Evolutionary conservation across 2,797 vertebrate genomes (phyloP).

Genomic region (Gambelia wislizenii): DNA sequence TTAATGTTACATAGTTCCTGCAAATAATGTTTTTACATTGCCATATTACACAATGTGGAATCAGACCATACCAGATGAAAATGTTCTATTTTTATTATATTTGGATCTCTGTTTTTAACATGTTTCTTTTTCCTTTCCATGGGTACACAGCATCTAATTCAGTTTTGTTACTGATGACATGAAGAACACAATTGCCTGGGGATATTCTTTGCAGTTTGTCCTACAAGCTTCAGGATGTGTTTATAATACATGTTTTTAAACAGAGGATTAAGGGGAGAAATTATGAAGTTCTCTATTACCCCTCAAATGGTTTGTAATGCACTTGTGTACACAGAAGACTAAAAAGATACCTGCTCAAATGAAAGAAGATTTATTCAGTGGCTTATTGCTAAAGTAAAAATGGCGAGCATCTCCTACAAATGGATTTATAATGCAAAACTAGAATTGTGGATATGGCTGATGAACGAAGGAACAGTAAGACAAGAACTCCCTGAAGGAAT

Average conservation of each 20-base stretch:
- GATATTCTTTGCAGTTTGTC: conserved; percentile 72
- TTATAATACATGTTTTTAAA: conserved; percentile 71
- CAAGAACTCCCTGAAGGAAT: conserved; percentile 72
- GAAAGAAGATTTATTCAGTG: conserved; percentile 70
- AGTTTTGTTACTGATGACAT: conserved; percentile 73
- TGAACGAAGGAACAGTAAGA: conserved; percentile 75
- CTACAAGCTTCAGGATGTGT: conserved; percentile 74
- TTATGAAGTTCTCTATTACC: conserved; percentile 65
- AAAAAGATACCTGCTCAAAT: conserved; percentile 63
- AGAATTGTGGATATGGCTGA: conserved; percentile 75
- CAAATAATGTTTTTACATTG: not conserved
- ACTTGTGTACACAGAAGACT: conserved; percentile 69
- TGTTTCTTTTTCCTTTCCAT: conserved; percentile 70
- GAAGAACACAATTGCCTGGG: conserved; percentile 74
- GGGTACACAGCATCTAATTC: conserved; percentile 73
- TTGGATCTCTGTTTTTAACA: conserved; percentile 70
- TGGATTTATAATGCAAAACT: conserved; percentile 73
- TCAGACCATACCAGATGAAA: conserved; percentile 2
- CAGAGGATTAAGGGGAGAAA: conserved; percentile 76
- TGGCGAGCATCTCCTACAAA: conserved; percentile 76
- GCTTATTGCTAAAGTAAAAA: conserved; percentile 74
- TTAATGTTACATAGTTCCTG: conserved; percentile 19
- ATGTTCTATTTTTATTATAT: conserved; percentile 59
- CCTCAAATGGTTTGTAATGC: conserved; percentile 64
- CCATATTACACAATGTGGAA: not conserved